Evolutionary conservation across 2,888 invertebrate genomes (phyloP).

Genomic region (Cactoblastis cactorum): DNA sequence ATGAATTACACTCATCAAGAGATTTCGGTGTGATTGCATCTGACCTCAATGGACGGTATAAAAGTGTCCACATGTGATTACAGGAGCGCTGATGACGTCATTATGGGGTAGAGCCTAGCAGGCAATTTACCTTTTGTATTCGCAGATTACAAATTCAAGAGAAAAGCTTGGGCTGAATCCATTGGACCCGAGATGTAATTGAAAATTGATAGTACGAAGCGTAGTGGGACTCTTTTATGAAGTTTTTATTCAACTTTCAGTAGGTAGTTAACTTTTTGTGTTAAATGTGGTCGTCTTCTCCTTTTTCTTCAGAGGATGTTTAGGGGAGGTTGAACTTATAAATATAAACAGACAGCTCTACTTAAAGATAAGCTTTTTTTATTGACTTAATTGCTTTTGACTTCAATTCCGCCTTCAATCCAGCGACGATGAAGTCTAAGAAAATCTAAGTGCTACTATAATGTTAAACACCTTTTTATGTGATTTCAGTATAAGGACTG

Average conservation of each 20-base stretch:
- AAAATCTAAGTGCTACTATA: too few species aligned
- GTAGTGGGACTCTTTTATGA: neutral
- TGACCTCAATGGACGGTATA: slow-evolving; percentile 17
- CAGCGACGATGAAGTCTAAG: too few species aligned
- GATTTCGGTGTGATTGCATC: slow-evolving; percentile 14
- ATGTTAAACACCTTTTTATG: too few species aligned
- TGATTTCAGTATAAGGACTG: too few species aligned
- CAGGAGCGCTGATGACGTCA: slow-evolving; percentile 63
- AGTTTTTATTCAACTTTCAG: neutral
- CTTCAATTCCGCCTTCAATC: too few species aligned
- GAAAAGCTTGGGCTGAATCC: slow-evolving; percentile 5
- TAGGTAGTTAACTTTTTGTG: neutral
- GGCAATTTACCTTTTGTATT: slow-evolving; percentile 26
- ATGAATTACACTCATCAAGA: too few species aligned
- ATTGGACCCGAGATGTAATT: slow-evolving; percentile 7
- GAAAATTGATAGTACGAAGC: slow-evolving; percentile 12
- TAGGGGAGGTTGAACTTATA: too few species aligned
- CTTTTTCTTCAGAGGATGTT: too few species aligned
- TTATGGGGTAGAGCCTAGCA: slow-evolving; percentile 34
- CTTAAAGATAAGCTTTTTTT: too few species aligned
- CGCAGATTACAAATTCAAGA: slow-evolving; percentile 26
- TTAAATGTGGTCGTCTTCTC: too few species aligned
- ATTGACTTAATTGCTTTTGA: too few species aligned
- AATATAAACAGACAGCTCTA: too few species aligned
- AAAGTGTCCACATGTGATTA: slow-evolving; percentile 38